Base-by-base conservation (phyloP, 1,140 invertebrate genomes). In the Druon quercuslanigerum region DNA sequence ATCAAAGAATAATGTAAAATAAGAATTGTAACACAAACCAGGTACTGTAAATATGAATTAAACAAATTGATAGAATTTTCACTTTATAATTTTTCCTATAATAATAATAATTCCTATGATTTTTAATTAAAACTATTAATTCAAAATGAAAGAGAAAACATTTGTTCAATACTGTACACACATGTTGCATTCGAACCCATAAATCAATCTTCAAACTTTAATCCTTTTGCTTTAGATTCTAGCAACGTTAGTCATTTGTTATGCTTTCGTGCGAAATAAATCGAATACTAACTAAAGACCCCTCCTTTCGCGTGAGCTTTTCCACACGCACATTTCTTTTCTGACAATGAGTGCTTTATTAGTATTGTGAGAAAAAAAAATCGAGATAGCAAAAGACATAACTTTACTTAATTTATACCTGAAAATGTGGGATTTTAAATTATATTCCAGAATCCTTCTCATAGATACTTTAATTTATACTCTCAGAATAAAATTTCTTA, bases 221-320 rank as follows among this genome's bases (percentile, higher is more conserved):
- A 25, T 33, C 60, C 40, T 56, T 66, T 66, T 33, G 33, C 60
- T 8, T 66, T 66, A 66, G 60, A 66, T 66, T 66, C 14, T 40
- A 66, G 20, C 13, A 66, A 7, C 60, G 60, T 66, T 66, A 66
- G 60, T 66, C 60, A 66, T 66, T 66, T 40, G 60, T 66, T 66
- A 66, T 66, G 60, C 60, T 66, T 66, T 66, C 60, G 60, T 66
- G 60, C 60, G 60, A 40, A 40, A 16, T 66, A 66, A 66, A 66
- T 66, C 60, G 46, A 66, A 66, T 40, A 40, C 4, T 14, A 66
- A 8, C 60, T 33, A 66, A 66, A 66, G 60, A 40, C 60, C 40
- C 46, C 40, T n/a, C 25, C 20, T 40, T 13, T 66, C 60, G 40
- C 60, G 60, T 66, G 60, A 66, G 60, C 33, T 40, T 66, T 66